These are phyloP conservation scores for Temnothorax unifasciatus DNA, from an alignment of 2,888 invertebrate genomes.

Conservation along the genomic window DNA sequence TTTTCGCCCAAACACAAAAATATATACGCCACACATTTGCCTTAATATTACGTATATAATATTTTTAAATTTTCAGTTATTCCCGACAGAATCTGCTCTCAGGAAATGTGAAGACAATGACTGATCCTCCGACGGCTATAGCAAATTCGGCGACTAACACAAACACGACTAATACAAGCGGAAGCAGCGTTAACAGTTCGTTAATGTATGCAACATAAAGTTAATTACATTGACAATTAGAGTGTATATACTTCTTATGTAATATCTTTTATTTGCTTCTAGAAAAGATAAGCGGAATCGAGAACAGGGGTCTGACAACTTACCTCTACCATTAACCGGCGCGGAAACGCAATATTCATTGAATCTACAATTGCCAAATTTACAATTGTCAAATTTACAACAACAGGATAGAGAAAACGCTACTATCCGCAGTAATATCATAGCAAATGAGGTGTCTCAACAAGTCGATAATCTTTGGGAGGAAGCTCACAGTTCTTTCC, in stretches of 20 bases:
- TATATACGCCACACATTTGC: too few species aligned
- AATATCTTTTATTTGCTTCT: constrained; percentile 43
- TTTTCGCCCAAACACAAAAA: constrained; percentile 42
- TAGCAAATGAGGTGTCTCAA: constrained; percentile 78
- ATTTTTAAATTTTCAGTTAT: constrained; percentile 89
- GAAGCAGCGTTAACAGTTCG: constrained; percentile 76
- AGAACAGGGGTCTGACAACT: constrained; percentile 80
- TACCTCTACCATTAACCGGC: constrained; percentile 75
- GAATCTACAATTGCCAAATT: constrained; percentile 77
- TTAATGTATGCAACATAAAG: constrained; percentile 69
- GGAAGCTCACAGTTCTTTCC: constrained; percentile 78
- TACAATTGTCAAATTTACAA: constrained; percentile 74
- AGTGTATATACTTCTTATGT: constrained; percentile 8
- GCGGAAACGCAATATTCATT: constrained; percentile 81
- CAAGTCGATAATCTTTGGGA: constrained; percentile 82
- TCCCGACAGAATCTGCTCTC: constrained; percentile 95
- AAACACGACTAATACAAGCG: constrained; percentile 68
- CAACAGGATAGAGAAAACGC: constrained; percentile 78
- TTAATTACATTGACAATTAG: constrained; percentile 22
- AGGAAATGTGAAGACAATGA: constrained; percentile 89
- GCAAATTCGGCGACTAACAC: constrained; percentile 74
- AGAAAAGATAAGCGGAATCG: constrained; percentile 83
- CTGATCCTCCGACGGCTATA: constrained; percentile 73
- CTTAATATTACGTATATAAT: constrained; percentile 16
- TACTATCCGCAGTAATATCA: constrained; percentile 77